phyloP scores from a whole-genome alignment of 2,113 vertebrate genomes.

The Ursus arctos region DNA sequence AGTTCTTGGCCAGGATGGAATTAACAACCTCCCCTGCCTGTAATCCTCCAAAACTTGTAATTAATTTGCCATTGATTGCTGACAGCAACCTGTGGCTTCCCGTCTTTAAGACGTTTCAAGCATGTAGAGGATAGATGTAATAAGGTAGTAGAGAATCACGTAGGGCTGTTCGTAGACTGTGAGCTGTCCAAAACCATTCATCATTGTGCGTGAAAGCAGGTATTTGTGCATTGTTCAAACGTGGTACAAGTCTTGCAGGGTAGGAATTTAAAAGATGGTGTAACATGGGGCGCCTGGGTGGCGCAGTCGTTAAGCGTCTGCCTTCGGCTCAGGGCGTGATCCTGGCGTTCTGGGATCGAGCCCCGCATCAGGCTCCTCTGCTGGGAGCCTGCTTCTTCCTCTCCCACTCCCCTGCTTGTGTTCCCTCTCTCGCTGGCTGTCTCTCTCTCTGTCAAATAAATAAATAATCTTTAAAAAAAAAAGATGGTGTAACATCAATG shows the following conservation, averaged over 20 bases:
- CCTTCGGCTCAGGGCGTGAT: too few species aligned
- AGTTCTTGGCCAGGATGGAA: neutral
- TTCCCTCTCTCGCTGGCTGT: too few species aligned
- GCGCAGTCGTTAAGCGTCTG: too few species aligned
- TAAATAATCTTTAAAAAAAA: too few species aligned
- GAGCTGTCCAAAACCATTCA: neutral
- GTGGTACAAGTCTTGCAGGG: neutral
- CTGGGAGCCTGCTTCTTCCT: too few species aligned
- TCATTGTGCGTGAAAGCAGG: neutral
- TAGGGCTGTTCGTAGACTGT: neutral
- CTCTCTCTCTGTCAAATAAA: too few species aligned
- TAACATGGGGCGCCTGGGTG: too few species aligned
- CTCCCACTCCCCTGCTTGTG: too few species aligned
- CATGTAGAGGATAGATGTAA: neutral
- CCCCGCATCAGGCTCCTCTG: too few species aligned
- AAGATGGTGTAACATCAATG: neutral
- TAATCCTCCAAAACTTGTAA: neutral
- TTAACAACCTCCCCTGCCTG: neutral
- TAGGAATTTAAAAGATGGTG: neutral
- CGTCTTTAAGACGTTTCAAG: neutral
- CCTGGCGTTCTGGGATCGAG: too few species aligned
- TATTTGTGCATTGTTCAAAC: neutral
- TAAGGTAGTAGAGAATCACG: neutral
- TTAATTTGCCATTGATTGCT: neutral
- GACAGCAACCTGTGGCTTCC: neutral